phyloP scores from a whole-genome alignment of 2,113 vertebrate genomes.

The Eupsittula cactorum region DNA sequence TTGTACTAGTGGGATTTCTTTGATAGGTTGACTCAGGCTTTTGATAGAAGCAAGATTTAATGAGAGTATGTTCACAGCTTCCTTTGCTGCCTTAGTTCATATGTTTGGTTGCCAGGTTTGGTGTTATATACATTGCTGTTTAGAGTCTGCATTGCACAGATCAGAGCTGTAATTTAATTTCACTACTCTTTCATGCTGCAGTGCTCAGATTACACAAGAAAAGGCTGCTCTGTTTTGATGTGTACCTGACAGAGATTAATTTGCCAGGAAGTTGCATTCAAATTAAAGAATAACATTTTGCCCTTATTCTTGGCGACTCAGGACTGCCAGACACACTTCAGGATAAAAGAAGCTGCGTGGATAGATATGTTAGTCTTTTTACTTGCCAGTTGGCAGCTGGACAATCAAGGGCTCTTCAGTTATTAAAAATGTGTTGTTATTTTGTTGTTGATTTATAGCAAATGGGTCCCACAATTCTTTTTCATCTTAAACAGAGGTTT shows the following conservation, averaged over 20 bases:
- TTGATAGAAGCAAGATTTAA: constrained; percentile 39
- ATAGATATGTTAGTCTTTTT: not conserved
- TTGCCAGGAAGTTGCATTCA: not conserved
- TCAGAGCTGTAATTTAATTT: not conserved
- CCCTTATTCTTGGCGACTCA: not conserved
- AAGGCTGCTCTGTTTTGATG: not conserved
- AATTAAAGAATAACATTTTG: not conserved
- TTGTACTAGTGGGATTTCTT: constrained; percentile 39
- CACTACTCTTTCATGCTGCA: not conserved
- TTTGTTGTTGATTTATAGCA: not conserved
- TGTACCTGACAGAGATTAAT: not conserved
- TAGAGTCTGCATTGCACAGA: not conserved
- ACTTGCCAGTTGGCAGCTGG: not conserved
- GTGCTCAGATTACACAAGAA: not conserved
- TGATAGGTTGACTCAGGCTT: constrained; percentile 21
- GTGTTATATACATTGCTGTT: not conserved
- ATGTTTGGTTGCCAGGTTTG: not conserved
- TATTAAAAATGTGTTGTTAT: not conserved
- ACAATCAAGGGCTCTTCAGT: not conserved
- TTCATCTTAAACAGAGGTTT: not conserved
- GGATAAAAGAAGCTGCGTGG: not conserved
- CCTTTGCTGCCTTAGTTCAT: not conserved
- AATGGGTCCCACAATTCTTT: not conserved
- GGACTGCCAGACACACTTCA: not conserved
- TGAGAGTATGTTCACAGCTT: not conserved